Base-by-base conservation (phyloP, 2,797 vertebrate genomes). In the Enteromius afrohamiltoni region DNA sequence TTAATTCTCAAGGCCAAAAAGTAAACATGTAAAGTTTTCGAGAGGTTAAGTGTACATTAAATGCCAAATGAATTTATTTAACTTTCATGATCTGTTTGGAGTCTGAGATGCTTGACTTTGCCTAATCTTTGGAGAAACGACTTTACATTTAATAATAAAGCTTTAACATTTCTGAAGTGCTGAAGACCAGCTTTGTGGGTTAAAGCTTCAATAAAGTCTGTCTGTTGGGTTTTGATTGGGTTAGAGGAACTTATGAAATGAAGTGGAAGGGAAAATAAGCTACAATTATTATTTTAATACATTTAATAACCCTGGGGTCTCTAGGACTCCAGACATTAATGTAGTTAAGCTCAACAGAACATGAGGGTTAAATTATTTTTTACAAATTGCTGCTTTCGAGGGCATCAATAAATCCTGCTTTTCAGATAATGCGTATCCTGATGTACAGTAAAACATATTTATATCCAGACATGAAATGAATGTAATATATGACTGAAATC, bases 1-100 rank as follows among this genome's bases (percentile, higher is more conserved):
- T 85, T 87, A 69, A 87, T 89, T 77, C 60, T 83, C 77, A 67
- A 55, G 65, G 31, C 70, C 17, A 37, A 68, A 85, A 70, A 69
- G 37, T 71, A 80, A 37, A 68, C 77, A 10, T 84, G 83, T 83
- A 83, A 88, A 74, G 37, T 60, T 73, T 47, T 55, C 5, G 6
- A 3, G 8, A 68, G 53, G 62, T 79, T 49, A 34, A 65, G 29
- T 1, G 0, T n/a, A 34, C 19, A 16, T 71, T 19, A 62, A 26
- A 34, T 62, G 68, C 8, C 40, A 73, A 34, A 60, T 14, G 62
- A 76, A 58, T 58, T 40, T 23, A 37, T 40, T 58, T 23, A 58
- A 76, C 51, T 40, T 23, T 62, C 11, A 1, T 77, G 40, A 13
- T 77, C 40, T 31, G 58, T 77, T 64, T 31, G 58, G 76, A 34